Conservation (phyloP, 2,113 vertebrate genomes). For the Cairina moschata region DNA sequence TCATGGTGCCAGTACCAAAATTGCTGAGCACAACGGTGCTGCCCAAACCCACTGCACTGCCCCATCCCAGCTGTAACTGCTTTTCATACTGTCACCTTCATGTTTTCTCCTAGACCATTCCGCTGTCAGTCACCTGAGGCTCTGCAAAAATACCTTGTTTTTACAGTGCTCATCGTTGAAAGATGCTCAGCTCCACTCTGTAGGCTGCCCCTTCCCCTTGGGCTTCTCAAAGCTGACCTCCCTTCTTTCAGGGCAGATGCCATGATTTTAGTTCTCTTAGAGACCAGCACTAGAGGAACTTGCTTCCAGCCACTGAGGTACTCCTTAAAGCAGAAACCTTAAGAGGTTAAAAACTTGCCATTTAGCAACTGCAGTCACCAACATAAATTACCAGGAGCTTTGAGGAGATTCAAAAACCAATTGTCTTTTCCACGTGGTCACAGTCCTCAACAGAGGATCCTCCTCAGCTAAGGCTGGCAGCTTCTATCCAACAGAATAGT, state of each 20-base stretch:
- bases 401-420: neutral
- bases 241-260: neutral
- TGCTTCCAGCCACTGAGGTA: neutral
- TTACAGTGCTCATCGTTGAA: neutral
- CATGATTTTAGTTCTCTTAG: neutral
- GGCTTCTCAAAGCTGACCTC: neutral
- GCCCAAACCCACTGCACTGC: neutral
- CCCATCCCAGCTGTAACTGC: neutral
- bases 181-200: neutral
- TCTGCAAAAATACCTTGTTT: neutral
- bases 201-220: neutral
- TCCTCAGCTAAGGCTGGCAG: neutral
- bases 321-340: neutral
- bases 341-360: neutral
- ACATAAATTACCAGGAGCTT: neutral
- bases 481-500: neutral
- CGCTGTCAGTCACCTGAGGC: neutral
- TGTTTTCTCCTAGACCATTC: neutral
- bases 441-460: neutral
- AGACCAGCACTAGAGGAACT: neutral
- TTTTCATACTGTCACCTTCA: neutral
- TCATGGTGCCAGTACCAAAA: neutral
- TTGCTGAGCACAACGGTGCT: neutral
- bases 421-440: rapidly evolving
- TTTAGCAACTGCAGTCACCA: neutral